These are phyloP conservation scores for Mechanitis messenoides DNA, from an alignment of 2,888 invertebrate species.

Conservation along the genomic window DNA sequence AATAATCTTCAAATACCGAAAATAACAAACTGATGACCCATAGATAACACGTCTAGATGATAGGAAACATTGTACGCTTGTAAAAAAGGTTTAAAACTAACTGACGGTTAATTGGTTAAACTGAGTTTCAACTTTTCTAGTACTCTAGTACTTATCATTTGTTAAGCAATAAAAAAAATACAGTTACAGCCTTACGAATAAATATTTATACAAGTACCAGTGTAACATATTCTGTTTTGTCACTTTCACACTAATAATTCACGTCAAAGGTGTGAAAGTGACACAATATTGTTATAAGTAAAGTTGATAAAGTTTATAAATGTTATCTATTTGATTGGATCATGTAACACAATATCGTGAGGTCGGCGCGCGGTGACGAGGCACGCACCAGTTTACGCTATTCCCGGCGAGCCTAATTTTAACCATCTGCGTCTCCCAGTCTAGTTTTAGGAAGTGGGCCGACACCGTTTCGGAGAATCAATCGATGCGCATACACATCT, in stretches of 20 bases:
- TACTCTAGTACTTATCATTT: too few species aligned
- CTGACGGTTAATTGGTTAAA: too few species aligned
- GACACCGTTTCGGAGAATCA: constrained; percentile 57
- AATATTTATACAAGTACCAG: too few species aligned
- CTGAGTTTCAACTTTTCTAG: too few species aligned
- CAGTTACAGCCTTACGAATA: too few species aligned
- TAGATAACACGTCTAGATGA: constrained; percentile 62
- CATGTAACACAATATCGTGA: constrained; percentile 67
- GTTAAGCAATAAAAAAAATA: too few species aligned
- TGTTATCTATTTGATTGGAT: constrained; percentile 36
- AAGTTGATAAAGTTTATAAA: neutral
- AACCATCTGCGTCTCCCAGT: constrained; percentile 74
- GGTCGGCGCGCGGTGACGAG: constrained; percentile 56
- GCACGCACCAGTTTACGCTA: constrained; percentile 68
- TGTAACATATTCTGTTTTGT: too few species aligned
- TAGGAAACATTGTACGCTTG: constrained; percentile 62
- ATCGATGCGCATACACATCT: constrained; percentile 39
- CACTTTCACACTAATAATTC: too few species aligned
- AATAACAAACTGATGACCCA: constrained; percentile 69
- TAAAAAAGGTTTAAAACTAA: neutral
- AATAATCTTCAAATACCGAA: constrained; percentile 36
- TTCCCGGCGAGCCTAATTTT: constrained; percentile 74
- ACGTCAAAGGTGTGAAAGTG: too few species aligned
- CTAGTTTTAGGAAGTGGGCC: constrained; percentile 75
- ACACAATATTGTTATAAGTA: neutral